These are phyloP conservation scores for Mustela nigripes DNA, from an alignment of 2,113 vertebrate genomes.

Conservation along the genomic window DNA sequence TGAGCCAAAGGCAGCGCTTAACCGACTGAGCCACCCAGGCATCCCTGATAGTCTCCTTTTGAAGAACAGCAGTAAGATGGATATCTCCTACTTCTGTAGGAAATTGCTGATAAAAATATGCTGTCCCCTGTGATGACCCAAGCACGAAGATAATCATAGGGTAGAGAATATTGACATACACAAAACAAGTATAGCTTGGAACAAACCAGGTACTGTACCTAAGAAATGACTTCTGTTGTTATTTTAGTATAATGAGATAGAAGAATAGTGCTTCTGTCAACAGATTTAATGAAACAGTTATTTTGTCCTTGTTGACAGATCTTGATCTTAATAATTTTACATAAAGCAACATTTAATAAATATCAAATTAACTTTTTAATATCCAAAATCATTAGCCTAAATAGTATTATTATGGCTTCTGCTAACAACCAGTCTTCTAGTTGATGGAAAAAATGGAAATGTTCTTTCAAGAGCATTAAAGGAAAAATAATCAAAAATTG, in stretches of 20 bases:
- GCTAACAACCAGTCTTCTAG: not conserved
- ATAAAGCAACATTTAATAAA: not conserved
- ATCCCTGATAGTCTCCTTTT: not conserved
- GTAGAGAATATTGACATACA: not conserved
- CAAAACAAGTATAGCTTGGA: not conserved
- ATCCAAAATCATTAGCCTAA: not conserved
- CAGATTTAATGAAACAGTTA: not conserved
- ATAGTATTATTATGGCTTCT: not conserved
- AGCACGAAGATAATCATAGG: not conserved
- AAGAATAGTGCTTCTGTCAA: not conserved
- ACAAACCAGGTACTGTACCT: not conserved
- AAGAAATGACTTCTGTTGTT: not conserved
- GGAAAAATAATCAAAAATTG: not conserved
- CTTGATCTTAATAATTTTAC: not conserved
- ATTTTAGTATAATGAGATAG: not conserved
- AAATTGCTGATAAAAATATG: not conserved
- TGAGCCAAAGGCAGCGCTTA: no score
- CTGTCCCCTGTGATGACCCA: not conserved
- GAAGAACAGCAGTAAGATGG: not conserved
- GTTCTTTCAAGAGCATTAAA: not conserved
- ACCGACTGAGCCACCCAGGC: no score
- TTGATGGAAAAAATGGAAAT: not conserved
- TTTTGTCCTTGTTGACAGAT: not conserved
- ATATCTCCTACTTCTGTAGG: not conserved
- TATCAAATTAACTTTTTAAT: conserved; percentile 7